Base-by-base conservation (phyloP, 2,113 vertebrate species). In the Alaudala cheleensis region DNA sequence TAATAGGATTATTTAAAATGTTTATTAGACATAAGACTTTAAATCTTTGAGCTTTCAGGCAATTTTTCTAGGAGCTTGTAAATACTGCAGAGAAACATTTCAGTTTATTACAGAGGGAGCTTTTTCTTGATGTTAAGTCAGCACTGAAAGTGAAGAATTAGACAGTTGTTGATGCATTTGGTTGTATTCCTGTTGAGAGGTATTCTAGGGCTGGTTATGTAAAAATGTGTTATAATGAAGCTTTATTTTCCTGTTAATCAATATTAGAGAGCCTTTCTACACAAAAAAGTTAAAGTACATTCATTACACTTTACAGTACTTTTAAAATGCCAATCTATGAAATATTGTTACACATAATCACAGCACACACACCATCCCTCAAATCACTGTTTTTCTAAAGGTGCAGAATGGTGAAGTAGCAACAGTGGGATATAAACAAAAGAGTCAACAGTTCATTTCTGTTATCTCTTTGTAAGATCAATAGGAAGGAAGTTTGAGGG, bases 61-160 rank as follows among this genome's bases (percentile, higher is more conserved):
- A 57, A 3, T 58, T 87, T 87, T 95, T 57, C 25, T 34, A 31
- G 19, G 26, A 84, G 6, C 44, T 81, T 78, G 25, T 89, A 89
- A 78, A 57, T 53, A 9, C 16, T 60, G 12, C 16, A 60, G 16
- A 78, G 33, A 83, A 90, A 73, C 14, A 34, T 74, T 94, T 70
- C 17, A 29, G 11, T 71, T 81, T 81, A 44, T 84, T 78, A 51
- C 21, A 40, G 10, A 64, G 14, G 8, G 14, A 84, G 8, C 3
- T 71, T 94, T 93, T 67, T 16, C n/a, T 39, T 82, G 50, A 88
- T 61, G 58, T 73, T 47, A 88, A 39, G 29, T 66, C 50, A 62
- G 26, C 31, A 22, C 42, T 60, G 65, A 47, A 88, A 91, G 10
- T 49, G 29, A 69, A 54, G 28, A 83, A 88, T 88, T 84, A 88